Percentiles rank a stretch among this genome's conserved stretches.
Conservation (phyloP, 2,113 vertebrate genomes). For the Gnathonemus longibarbis region DNA sequence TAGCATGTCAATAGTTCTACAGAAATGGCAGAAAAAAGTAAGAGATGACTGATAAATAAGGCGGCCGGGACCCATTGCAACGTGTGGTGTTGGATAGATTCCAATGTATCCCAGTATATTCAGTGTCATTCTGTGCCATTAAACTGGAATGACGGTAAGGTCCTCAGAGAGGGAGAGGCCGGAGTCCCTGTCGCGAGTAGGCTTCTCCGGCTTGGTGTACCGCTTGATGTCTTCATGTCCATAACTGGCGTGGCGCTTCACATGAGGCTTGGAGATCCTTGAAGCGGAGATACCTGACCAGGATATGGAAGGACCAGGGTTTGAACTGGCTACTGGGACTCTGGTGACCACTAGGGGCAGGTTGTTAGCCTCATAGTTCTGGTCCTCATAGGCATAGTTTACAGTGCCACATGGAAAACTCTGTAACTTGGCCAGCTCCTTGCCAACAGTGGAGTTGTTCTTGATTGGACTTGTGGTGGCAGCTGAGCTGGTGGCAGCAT, state of each 20-base stretch:
- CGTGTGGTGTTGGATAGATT: background rate
- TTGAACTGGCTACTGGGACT: conserved; percentile 49
- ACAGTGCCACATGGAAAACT: conserved; percentile 79
- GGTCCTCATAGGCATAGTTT: conserved; percentile 78
- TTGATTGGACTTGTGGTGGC: conserved; percentile 36
- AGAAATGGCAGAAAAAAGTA: background rate
- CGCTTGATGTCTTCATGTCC: conserved; percentile 62
- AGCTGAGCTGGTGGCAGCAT: conserved; percentile 36
- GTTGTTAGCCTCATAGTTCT: conserved; percentile 57
- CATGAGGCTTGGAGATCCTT: conserved; percentile 53
- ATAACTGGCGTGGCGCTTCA: conserved; percentile 65
- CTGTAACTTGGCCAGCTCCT: conserved; percentile 75
- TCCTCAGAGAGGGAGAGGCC: conserved; percentile 76
- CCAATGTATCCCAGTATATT: conserved; percentile 22
- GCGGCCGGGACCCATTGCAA: background rate
- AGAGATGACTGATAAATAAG: background rate
- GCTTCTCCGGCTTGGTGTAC: conserved; percentile 66
- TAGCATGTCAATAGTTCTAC: background rate
- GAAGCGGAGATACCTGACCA: conserved; percentile 28
- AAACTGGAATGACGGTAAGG: conserved; percentile 75
- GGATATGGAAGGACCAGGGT: conserved; percentile 34
- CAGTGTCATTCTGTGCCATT: conserved; percentile 28
- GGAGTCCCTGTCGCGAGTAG: conserved; percentile 71
- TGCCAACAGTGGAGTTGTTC: conserved; percentile 40
- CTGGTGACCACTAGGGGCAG: conserved; percentile 51